Base-by-base conservation (phyloP, 2,888 invertebrate genomes). In the Eristalis arbustorum region DNA sequence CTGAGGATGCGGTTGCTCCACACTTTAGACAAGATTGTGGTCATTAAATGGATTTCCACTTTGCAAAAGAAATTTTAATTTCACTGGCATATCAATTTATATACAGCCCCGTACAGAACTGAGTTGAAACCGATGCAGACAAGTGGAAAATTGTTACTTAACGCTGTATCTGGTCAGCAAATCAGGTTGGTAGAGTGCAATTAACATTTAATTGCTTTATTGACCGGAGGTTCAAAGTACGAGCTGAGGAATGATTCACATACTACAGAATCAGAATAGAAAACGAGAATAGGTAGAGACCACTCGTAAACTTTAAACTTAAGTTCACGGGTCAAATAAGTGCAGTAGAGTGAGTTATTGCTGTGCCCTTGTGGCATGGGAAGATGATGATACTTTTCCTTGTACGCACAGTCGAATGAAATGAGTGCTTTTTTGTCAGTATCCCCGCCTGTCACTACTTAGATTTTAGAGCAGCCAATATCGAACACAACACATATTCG, bases 11-110 rank as follows among this genome's bases (percentile, higher is more conserved):
- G 56, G 18, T 56, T 56, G n/a, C 6, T 56, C 56, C 37, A 37
- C 37, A 37, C 34, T 37, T 37, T 37, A 40, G 40, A 40, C 14
- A 42, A 22, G 28, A 14, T 18, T 6, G 56, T 68, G 34, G 25
- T 37, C 63, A 64, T 11, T 64, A 34, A 79, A 67, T 73, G 72
- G 72, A 72, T 79, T 62, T 79, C 28, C 72, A 79, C 66, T 79
- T 73, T 49, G 61, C 31, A 3, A 11, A 62, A 49, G 59, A 61
- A 18, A 59, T 64, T 31, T 57, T 59, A 11, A 69, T 49, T 49
- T 49, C 18, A 72, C 57, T 31, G 42, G 64, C 13, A 59, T 59
- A 25, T 59, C 59, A 59, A 25, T 25, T 59, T 61, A 59, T 25
- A 61, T 73, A 67, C 66, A 34, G 37, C 61, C 3, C 25, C 34